A percentile compares a stretch with the other conserved stretches of the same genome.
phyloP scores from a whole-genome alignment of 2,113 vertebrate species.

The Apteryx owenii region DNA sequence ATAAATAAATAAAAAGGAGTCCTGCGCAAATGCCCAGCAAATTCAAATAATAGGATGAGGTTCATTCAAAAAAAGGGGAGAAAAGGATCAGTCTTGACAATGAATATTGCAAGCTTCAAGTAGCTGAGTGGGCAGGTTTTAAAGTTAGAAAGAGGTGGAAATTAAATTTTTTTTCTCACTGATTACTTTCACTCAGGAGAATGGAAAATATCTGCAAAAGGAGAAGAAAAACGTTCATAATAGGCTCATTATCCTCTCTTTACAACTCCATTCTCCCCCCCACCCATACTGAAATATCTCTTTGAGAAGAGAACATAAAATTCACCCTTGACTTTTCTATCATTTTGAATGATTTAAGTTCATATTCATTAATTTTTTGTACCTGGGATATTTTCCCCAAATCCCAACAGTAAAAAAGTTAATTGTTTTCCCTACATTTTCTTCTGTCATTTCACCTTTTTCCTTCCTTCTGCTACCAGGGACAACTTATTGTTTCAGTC shows the following conservation, averaged over 20 bases:
- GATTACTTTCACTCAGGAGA: neutral
- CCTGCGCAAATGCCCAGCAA: neutral
- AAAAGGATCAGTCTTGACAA: neutral
- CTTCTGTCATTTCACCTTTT: slow-evolving; percentile 17
- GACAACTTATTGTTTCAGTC: slow-evolving; percentile 4
- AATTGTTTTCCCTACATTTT: slow-evolving; percentile 9
- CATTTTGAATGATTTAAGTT: slow-evolving; percentile 6
- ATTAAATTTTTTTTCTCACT: neutral
- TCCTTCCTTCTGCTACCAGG: neutral
- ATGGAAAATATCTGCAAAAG: neutral
- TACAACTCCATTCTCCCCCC: neutral
- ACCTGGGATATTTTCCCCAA: slow-evolving; percentile 38
- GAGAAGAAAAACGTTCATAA: slow-evolving; percentile 12
- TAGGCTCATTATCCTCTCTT: slow-evolving; percentile 15
- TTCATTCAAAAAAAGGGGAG: neutral
- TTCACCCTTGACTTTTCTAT: slow-evolving; percentile 28
- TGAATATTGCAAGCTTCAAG: neutral
- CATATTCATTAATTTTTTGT: slow-evolving; percentile 38
- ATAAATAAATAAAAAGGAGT: neutral
- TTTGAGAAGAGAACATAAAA: neutral
- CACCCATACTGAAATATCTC: neutral
- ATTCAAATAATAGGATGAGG: neutral
- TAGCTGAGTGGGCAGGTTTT: neutral
- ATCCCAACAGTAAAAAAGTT: slow-evolving; percentile 36
- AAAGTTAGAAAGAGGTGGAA: neutral